Evolutionary conservation across 1,140 invertebrate genomes (phyloP).

Genomic region (Macrobrachium rosenbergii): DNA sequence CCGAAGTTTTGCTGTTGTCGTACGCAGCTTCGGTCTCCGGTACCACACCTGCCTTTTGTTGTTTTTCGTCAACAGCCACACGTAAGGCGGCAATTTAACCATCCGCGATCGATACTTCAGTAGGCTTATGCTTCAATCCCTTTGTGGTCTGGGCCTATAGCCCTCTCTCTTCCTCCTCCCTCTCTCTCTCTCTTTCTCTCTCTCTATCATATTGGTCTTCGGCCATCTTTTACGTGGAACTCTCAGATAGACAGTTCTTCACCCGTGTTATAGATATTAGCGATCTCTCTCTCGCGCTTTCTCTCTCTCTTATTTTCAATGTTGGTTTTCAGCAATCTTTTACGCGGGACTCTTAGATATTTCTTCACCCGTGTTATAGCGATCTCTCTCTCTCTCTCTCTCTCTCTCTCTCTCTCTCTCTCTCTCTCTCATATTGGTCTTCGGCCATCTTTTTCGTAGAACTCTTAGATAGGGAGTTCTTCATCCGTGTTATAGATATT

Average conservation of each 20-base stretch:
- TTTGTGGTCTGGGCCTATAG: conserved; percentile 11
- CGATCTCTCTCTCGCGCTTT: too few relatives aligned
- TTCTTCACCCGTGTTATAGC: too few relatives aligned
- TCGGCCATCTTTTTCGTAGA: background rate
- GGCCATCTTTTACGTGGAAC: background rate
- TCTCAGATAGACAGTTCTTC: too few relatives aligned
- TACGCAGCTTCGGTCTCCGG: background rate
- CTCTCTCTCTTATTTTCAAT: too few relatives aligned
- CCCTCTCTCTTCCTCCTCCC: background rate
- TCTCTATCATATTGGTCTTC: background rate
- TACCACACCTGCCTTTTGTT: conserved; percentile 51
- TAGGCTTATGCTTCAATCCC: conserved; percentile 49
- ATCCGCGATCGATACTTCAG: conserved; percentile 39
- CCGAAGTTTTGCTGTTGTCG: too few relatives aligned
- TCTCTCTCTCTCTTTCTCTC: conserved; percentile 4
- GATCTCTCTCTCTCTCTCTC: too few relatives aligned
- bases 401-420: background rate
- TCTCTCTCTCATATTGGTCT: background rate
- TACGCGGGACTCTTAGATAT: too few relatives aligned
- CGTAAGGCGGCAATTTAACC: conserved; percentile 53
- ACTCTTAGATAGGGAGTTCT: too few relatives aligned
- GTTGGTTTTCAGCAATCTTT: too few relatives aligned
- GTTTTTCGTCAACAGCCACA: conserved; percentile 35
- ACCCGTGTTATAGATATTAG: too few relatives aligned
- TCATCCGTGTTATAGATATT: too few relatives aligned